phyloP scores from a whole-genome alignment of 2,113 vertebrate genomes.

The Colistium nudipinnis region DNA sequence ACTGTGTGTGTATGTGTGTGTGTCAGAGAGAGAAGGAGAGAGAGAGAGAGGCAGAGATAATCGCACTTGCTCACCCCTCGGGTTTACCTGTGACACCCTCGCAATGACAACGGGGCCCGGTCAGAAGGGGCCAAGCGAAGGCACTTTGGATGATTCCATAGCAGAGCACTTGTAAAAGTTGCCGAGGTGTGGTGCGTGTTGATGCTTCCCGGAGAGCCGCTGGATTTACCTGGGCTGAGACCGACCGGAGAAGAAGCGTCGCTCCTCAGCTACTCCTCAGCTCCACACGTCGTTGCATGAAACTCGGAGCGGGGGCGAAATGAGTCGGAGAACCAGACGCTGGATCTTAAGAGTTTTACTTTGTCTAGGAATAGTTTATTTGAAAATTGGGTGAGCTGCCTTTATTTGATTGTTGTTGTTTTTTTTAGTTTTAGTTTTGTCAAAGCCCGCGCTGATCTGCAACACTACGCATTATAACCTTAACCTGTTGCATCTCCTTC shows the following conservation, averaged over 20 bases:
- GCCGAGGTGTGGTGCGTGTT: constrained; percentile 17
- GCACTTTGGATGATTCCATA: constrained; percentile 66
- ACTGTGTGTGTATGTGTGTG: no score
- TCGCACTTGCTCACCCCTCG: constrained; percentile 67
- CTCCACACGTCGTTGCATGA: constrained; percentile 65
- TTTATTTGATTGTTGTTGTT: constrained; percentile 17
- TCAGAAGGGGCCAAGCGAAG: constrained; percentile 53
- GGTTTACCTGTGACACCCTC: constrained; percentile 82
- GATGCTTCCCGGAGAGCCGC: constrained; percentile 68
- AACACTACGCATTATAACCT: neutral
- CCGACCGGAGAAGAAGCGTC: constrained; percentile 58
- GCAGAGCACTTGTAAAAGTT: constrained; percentile 44
- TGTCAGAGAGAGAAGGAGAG: no score
- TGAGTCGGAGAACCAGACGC: constrained; percentile 93
- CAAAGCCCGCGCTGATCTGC: neutral
- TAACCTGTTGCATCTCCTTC: constrained; percentile 8
- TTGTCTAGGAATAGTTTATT: constrained; percentile 94
- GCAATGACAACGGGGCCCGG: constrained; percentile 76
- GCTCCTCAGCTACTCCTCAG: constrained; percentile 56
- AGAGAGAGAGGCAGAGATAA: constrained; percentile 64
- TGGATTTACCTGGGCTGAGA: constrained; percentile 73
- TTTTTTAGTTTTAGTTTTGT: neutral
- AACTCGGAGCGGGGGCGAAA: constrained; percentile 82
- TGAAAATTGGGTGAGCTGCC: constrained; percentile 94
- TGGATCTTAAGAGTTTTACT: constrained; percentile 96